A percentile compares a stretch with the other conserved stretches of the same genome.
These are phyloP conservation scores for Zootoca vivipara DNA, from an alignment of 2,113 vertebrate genomes.

Conservation along the genomic window DNA sequence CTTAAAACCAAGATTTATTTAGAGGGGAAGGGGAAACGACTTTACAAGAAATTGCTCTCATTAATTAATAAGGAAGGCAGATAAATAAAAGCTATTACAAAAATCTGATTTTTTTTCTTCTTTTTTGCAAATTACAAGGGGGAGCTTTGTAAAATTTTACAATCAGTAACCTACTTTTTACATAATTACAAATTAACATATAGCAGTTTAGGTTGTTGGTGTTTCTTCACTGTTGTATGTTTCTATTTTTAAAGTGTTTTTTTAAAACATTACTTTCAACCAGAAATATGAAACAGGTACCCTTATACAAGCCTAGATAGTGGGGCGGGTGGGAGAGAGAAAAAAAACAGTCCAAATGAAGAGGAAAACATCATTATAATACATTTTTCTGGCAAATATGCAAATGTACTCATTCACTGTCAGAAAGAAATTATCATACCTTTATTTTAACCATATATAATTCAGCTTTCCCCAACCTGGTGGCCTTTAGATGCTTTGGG, in stretches of 20 bases:
- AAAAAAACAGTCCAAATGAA: neutral
- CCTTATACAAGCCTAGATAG: slow-evolving; percentile 52
- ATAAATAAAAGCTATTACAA: slow-evolving; percentile 94
- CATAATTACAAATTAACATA: slow-evolving; percentile 93
- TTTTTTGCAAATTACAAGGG: slow-evolving; percentile 75
- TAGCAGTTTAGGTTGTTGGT: slow-evolving; percentile 75
- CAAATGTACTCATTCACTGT: slow-evolving; percentile 81
- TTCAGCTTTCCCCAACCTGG: too few species aligned
- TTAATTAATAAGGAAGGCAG: slow-evolving; percentile 77
- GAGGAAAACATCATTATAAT: neutral
- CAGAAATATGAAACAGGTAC: slow-evolving; percentile 69
- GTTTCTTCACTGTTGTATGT: neutral
- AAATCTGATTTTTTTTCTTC: slow-evolving; percentile 60
- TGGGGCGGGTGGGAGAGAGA: neutral
- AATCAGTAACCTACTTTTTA: slow-evolving; percentile 86
- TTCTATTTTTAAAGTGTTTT: slow-evolving; percentile 45
- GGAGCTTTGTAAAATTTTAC: slow-evolving; percentile 82
- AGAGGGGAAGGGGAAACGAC: slow-evolving; percentile 73
- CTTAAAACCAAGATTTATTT: slow-evolving; percentile 83
- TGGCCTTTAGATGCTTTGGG: too few species aligned
- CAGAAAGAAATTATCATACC: slow-evolving; percentile 70
- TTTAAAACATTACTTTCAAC: slow-evolving; percentile 62
- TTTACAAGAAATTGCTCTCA: slow-evolving; percentile 80
- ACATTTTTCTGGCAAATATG: slow-evolving; percentile 44
- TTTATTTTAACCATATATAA: slow-evolving; percentile 47